A percentile compares a stretch with the other conserved stretches of the same genome.
phyloP scores from a whole-genome alignment of 2,888 invertebrate genomes.

The Eristalis intricaria region DNA sequence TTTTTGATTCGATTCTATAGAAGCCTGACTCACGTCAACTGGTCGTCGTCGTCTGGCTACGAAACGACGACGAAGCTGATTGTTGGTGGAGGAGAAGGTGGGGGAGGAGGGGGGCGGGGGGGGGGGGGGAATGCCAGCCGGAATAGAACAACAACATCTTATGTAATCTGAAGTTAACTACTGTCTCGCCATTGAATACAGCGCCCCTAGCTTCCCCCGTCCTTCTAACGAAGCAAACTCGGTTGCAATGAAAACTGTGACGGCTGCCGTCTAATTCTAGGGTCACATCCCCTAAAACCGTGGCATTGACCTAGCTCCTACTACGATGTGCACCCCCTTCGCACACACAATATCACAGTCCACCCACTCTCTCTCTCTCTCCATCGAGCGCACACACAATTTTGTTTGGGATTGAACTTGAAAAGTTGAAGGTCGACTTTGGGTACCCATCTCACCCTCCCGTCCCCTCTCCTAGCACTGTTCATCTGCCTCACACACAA shows the following conservation, averaged over 20 bases:
- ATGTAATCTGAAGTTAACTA: no score
- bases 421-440: conserved; percentile 47
- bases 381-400: neutral
- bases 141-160: no score
- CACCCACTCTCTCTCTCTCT: neutral
- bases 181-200: no score
- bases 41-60: no score
- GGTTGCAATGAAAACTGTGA: neutral
- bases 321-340: neutral
- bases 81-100: no score
- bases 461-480: neutral
- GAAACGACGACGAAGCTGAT: no score
- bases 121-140: no score
- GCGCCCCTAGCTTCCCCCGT: no score
- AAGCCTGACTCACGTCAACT: neutral
- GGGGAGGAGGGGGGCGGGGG: no score
- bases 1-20: neutral
- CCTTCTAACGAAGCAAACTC: no score
- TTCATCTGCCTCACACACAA: neutral
- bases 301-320: neutral
- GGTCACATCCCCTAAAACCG: neutral
- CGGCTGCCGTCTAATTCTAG: neutral
- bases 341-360: neutral
- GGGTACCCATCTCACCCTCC: neutral
- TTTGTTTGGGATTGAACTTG: conserved; percentile 25